A percentile compares a stretch with the other conserved stretches of the same genome.
These are phyloP conservation scores for Dermochelys coriacea DNA, from an alignment of 2,797 vertebrate genomes.

Conservation along the genomic window DNA sequence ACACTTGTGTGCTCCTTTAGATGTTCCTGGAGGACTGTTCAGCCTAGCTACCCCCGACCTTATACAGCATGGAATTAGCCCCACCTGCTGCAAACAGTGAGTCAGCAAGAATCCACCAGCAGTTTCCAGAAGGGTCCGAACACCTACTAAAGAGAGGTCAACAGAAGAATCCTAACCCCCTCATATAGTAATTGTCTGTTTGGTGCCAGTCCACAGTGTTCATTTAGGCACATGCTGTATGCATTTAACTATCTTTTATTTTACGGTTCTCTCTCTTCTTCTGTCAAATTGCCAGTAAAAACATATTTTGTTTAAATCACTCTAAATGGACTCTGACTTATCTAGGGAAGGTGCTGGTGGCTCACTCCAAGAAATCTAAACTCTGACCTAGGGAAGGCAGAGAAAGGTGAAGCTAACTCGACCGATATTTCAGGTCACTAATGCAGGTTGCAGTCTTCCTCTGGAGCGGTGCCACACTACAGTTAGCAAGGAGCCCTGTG, in stretches of 20 bases:
- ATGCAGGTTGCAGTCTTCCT: neutral
- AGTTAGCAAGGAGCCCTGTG: accelerated
- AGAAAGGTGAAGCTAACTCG: neutral
- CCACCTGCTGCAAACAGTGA: accelerated
- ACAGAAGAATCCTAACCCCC: neutral
- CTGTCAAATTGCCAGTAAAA: neutral
- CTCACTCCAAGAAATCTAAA: neutral
- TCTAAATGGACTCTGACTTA: neutral
- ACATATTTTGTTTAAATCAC: neutral
- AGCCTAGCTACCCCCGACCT: neutral
- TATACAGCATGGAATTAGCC: neutral
- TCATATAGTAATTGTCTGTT: accelerated
- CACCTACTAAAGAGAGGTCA: neutral
- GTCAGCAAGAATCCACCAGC: neutral
- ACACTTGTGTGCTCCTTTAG: neutral
- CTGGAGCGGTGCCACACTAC: neutral
- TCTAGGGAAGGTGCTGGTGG: neutral
- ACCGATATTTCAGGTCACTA: slow-evolving; percentile 1
- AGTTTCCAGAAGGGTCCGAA: neutral
- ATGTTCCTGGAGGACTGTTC: neutral
- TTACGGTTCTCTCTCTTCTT: neutral
- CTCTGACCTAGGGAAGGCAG: slow-evolving; percentile 8
- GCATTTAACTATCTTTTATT: neutral
- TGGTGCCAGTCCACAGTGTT: neutral
- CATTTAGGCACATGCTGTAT: neutral